Evolutionary conservation across 2,888 invertebrate genomes (phyloP).

Genomic region (Aquatica leii): DNA sequence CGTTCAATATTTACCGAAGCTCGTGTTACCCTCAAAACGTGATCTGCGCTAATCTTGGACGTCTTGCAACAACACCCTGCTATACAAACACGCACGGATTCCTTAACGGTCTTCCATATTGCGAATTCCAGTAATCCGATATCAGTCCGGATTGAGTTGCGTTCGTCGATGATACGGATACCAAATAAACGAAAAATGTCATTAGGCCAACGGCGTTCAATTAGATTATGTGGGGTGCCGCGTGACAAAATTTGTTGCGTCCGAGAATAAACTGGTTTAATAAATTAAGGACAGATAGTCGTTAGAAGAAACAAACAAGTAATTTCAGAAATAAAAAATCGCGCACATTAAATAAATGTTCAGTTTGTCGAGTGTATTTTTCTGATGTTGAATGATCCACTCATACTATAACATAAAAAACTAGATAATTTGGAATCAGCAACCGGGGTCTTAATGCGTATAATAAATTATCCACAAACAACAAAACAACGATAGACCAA

Average conservation of each 20-base stretch:
- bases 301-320: constrained; percentile 45
- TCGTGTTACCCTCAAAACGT: constrained; percentile 51
- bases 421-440: constrained; percentile 55
- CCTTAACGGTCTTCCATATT: constrained; percentile 56
- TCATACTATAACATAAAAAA: constrained; percentile 51
- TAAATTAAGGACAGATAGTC: constrained; percentile 40
- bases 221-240: constrained; percentile 55
- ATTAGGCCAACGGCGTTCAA: constrained; percentile 56
- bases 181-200: constrained; percentile 59
- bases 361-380: constrained; percentile 51
- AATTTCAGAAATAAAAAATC: constrained; percentile 42
- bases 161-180: constrained; percentile 52
- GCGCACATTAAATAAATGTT: constrained; percentile 50
- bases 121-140: constrained; percentile 60
- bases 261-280: constrained; percentile 36
- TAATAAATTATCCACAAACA: constrained; percentile 56
- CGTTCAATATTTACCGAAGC: constrained; percentile 56
- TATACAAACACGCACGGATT: constrained; percentile 56
- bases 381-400: constrained; percentile 38
- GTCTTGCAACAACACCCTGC: constrained; percentile 34
- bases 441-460: constrained; percentile 50
- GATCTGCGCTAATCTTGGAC: constrained; percentile 39
- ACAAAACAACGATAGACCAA: constrained; percentile 57
- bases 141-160: constrained; percentile 57
- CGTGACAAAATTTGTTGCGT: constrained; percentile 53